phyloP scores from a whole-genome alignment of 2,797 vertebrate species.

The Myotis daubentonii region DNA sequence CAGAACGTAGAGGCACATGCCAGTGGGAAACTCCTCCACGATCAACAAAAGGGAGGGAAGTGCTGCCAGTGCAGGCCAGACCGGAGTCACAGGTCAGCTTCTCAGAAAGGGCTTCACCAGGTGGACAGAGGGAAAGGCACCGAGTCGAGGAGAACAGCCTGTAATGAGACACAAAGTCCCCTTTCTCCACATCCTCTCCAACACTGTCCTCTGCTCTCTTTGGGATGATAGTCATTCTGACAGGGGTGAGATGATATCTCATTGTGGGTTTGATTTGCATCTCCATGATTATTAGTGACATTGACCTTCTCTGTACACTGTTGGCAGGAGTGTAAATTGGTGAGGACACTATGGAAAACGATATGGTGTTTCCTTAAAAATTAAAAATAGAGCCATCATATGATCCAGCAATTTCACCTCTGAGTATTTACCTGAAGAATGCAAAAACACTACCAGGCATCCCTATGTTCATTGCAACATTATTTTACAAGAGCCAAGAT shows the following conservation, averaged over 20 bases:
- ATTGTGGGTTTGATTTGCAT: too few relatives aligned
- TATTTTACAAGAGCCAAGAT: accelerated
- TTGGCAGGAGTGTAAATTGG: too few relatives aligned
- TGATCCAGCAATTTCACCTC: neutral
- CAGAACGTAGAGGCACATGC: accelerated
- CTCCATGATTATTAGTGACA: accelerated
- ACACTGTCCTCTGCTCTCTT: too few relatives aligned
- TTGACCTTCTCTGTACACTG: neutral
- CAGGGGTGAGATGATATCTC: neutral
- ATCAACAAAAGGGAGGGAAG: too few relatives aligned
- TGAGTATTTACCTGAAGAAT: neutral
- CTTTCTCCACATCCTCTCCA: neutral
- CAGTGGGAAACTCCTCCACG: too few relatives aligned
- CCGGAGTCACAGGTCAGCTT: accelerated
- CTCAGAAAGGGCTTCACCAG: too few relatives aligned
- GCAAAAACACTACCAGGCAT: accelerated
- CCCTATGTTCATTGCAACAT: neutral
- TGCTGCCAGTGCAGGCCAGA: accelerated
- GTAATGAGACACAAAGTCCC: accelerated
- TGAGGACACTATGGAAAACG: neutral
- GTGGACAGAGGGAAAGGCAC: accelerated
- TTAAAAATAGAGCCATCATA: neutral
- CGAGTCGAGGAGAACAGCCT: accelerated
- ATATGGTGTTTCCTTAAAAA: neutral
- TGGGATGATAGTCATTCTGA: neutral